A percentile compares a stretch with the other conserved stretches of the same genome.
Conservation (phyloP, 2,888 invertebrate genomes). For the Heliconius cydno region DNA sequence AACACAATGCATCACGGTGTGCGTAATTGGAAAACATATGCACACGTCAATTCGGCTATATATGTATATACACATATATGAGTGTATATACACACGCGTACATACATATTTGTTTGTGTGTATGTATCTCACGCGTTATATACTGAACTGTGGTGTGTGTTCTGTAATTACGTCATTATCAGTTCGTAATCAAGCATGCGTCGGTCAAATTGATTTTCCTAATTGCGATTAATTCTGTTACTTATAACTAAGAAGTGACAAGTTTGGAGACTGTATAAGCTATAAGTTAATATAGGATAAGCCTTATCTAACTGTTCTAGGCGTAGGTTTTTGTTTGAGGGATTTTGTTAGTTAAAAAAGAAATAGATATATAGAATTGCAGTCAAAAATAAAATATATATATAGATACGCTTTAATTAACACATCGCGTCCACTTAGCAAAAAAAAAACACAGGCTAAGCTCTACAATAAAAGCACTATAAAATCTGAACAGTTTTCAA, state of each 20-base stretch:
- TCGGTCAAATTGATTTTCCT: slow-evolving; percentile 67
- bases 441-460: slow-evolving; percentile 18
- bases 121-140: slow-evolving; percentile 31
- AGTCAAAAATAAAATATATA: background rate
- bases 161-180: slow-evolving; percentile 68
- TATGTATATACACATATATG: slow-evolving; percentile 30
- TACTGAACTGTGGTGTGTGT: slow-evolving; percentile 48
- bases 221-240: slow-evolving; percentile 58
- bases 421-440: slow-evolving; percentile 13
- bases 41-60: slow-evolving; percentile 40
- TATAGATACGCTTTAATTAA: background rate
- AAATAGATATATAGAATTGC: background rate
- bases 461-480: slow-evolving; percentile 22
- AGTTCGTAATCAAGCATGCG: slow-evolving; percentile 63
- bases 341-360: too few species aligned
- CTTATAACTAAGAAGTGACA: slow-evolving; percentile 19
- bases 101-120: slow-evolving; percentile 16
- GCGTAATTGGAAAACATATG: slow-evolving; percentile 42
- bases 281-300: background rate
- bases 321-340: background rate
- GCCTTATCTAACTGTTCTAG: background rate
- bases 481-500: slow-evolving; percentile 25
- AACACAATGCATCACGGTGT: slow-evolving; percentile 29
- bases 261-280: background rate
- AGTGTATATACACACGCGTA: slow-evolving; percentile 6